Evolutionary conservation across 2,888 invertebrate genomes (phyloP), one percentile per base, ranked within the genome.

Genomic region (Spisula subtruncata): DNA sequence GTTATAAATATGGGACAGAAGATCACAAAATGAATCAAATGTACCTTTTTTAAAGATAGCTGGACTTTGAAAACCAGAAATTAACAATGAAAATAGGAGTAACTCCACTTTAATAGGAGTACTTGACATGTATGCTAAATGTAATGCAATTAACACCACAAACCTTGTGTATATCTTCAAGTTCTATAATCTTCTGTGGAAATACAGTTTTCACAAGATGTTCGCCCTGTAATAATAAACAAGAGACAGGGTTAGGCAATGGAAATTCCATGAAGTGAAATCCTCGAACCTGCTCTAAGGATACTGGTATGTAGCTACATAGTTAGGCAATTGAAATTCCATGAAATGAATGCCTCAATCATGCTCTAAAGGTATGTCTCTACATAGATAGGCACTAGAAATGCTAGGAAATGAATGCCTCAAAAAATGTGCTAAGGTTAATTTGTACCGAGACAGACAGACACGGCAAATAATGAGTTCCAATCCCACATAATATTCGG

Each of bases 171-270:
- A 99, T 97, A 94, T 98, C 98, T 97, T 99, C 99, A 91, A 99
- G 97, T 96, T 98, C 98, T 12, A 99, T 98, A 94, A 99, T 99
- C 97, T 99, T 99, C 96, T 98, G 98, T 16, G 99, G 99, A 97
- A 99, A 99, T 82, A 98, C 98, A 97, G 98, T 98, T 90, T 98
- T 97, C 90, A 99, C 98, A 91, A 99, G 97, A 94, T 98, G 98
- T 96, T 99, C 99, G 56, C 96, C 96, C 96, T 97, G 92, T 86
- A 94, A 94, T 83, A 60, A 25, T 51, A 46, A 35, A 46, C 46
- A 35, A 35, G 20, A 0, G 35, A 20, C 2, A 16, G 35, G 2
- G 14, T 16, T 79, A 35, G 14, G 5, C 32, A 75, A 79, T 35
- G 32, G 10, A 71, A 32, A 71, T 29, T 32, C 20, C 35, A 79